phyloP scores from a whole-genome alignment of 1,140 invertebrate genomes.

The Calliopsis andreniformis region DNA sequence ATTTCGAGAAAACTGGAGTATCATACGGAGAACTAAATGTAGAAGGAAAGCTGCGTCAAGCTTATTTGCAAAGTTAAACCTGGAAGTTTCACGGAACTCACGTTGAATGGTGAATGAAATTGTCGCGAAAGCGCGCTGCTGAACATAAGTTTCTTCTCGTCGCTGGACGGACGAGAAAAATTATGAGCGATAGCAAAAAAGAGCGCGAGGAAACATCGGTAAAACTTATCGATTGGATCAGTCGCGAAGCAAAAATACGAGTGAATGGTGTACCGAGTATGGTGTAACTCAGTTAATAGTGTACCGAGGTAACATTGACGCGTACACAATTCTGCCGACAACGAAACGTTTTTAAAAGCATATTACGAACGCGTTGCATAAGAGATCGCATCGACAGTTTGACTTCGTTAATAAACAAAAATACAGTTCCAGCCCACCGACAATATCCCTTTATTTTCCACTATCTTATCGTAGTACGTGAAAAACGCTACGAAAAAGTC shows the following conservation, averaged over 20 bases:
- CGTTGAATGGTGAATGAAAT: neutral
- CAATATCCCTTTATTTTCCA: slow-evolving; percentile 1
- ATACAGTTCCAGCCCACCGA: neutral
- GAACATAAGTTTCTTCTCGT: neutral
- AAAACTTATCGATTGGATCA: slow-evolving; percentile 25
- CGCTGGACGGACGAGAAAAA: neutral
- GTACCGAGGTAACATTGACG: too few relatives aligned
- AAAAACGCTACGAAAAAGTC: neutral
- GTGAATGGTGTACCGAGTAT: too few relatives aligned
- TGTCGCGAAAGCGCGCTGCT: neutral
- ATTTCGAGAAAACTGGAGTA: slow-evolving; percentile 1
- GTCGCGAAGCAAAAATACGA: neutral
- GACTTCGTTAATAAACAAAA: neutral
- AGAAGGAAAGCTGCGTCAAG: neutral
- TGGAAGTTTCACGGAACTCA: neutral
- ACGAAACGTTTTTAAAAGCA: slow-evolving; percentile 6
- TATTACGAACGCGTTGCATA: neutral
- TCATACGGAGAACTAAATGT: neutral
- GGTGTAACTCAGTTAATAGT: too few relatives aligned
- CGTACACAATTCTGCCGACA: too few relatives aligned
- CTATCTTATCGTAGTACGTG: neutral
- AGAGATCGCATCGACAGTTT: neutral
- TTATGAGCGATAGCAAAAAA: neutral
- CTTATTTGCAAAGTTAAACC: neutral
- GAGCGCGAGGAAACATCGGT: too few relatives aligned